These are phyloP conservation scores for Metopolophium dirhodum DNA, from an alignment of 1,140 invertebrate species.

Conservation along the genomic window DNA sequence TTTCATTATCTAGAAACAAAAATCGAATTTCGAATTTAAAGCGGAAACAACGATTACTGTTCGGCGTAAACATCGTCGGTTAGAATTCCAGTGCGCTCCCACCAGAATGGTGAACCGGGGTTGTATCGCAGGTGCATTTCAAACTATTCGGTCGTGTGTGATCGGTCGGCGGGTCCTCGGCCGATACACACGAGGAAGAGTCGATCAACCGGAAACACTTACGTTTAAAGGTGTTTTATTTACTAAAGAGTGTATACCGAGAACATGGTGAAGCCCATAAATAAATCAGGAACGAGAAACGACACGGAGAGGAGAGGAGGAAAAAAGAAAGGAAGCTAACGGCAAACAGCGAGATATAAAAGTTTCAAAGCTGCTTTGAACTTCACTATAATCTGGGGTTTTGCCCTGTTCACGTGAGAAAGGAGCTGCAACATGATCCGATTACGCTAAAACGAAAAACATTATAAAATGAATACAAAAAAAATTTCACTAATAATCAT, in stretches of 20 bases:
- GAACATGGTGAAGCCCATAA: background rate
- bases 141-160: background rate
- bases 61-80: background rate
- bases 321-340: background rate
- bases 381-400: slow-evolving; percentile 38
- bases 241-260: background rate
- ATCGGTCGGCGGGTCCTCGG: background rate
- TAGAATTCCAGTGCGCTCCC: background rate
- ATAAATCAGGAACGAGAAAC: slow-evolving; percentile 26
- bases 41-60: background rate
- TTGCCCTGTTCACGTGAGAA: background rate
- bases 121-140: background rate
- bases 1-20: background rate
- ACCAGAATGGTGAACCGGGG: background rate
- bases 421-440: background rate
- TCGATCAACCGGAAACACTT: slow-evolving; percentile 40
- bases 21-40: background rate
- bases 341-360: slow-evolving; percentile 1
- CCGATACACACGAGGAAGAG: background rate
- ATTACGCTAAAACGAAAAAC: slow-evolving; percentile 31
- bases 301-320: background rate
- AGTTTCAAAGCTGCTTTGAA: slow-evolving; percentile 39
- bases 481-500: slow-evolving; percentile 1
- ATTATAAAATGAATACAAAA: background rate
- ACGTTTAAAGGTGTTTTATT: slow-evolving; percentile 5